These are phyloP conservation scores for Neelides sp. DNA, from an alignment of 1,140 invertebrate species.

Conservation along the genomic window DNA sequence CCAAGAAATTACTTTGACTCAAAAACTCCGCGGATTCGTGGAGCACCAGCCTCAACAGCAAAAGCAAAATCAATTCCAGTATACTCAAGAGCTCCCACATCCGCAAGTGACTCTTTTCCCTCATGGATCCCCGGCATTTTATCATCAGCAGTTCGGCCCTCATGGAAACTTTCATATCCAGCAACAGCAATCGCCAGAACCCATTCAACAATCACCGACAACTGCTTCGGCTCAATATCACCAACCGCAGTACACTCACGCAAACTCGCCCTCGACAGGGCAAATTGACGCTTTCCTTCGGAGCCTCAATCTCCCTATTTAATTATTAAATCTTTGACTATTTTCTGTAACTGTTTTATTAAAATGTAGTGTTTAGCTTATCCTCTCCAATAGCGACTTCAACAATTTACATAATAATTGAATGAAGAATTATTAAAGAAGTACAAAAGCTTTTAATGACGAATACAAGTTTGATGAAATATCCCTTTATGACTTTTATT, in stretches of 20 bases:
- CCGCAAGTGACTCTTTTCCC: constrained; percentile 8
- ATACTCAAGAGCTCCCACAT: constrained; percentile 31
- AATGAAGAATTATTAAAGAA: too few species aligned
- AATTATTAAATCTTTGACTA: constrained; percentile 7
- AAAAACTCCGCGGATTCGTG: constrained; percentile 58
- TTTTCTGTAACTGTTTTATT: not conserved
- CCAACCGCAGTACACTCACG: constrained; percentile 20
- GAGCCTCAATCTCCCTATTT: constrained; percentile 46
- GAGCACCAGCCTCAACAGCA: constrained; percentile 38
- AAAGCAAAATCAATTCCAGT: constrained; percentile 8
- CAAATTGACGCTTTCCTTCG: constrained; percentile 69
- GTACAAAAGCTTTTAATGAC: too few species aligned
- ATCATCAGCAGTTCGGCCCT: constrained; percentile 9
- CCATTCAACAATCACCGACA: constrained; percentile 13
- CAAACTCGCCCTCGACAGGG: constrained; percentile 42
- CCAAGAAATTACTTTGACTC: constrained; percentile 48
- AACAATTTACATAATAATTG: too few species aligned
- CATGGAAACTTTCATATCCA: constrained; percentile 7
- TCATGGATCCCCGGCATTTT: constrained; percentile 3
- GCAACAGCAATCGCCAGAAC: constrained; percentile 10
- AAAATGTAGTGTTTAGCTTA: too few species aligned
- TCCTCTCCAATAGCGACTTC: too few species aligned
- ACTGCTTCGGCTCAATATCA: constrained; percentile 10
- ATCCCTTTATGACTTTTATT: too few species aligned
- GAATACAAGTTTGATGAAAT: too few species aligned